Conservation (phyloP, 2,888 invertebrate genomes). For the Pteria penguin region DNA sequence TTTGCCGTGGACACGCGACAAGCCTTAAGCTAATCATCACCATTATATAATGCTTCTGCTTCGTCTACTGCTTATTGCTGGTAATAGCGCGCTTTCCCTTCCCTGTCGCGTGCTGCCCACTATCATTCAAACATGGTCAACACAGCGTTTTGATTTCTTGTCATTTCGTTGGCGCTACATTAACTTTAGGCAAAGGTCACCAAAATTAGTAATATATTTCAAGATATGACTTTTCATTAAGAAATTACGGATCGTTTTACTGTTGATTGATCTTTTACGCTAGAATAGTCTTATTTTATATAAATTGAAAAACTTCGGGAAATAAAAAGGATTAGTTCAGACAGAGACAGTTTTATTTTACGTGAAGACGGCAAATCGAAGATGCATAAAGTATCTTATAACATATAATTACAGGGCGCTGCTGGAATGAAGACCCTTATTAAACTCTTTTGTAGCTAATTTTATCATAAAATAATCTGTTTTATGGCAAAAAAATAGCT, state of each 20-base stretch:
- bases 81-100: not conserved
- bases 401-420: no score
- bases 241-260: not conserved
- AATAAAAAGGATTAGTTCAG: no score
- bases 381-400: no score
- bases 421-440: no score
- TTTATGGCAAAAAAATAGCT: no score
- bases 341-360: no score
- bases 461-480: no score
- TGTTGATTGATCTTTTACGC: not conserved
- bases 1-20: slow-evolving; percentile 1
- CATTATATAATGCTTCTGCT: slow-evolving; percentile 1
- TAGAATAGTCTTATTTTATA: not conserved
- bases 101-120: not conserved
- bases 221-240: not conserved
- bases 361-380: no score
- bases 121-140: not conserved
- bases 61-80: not conserved
- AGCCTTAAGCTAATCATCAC: not conserved
- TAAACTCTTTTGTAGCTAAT: no score
- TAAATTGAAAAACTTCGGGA: no score
- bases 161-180: not conserved
- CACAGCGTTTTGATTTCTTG: not conserved
- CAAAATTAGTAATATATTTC: not conserved
- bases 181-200: not conserved